Base-by-base conservation (phyloP, 2,888 invertebrate genomes). In the Cephonodes hylas region DNA sequence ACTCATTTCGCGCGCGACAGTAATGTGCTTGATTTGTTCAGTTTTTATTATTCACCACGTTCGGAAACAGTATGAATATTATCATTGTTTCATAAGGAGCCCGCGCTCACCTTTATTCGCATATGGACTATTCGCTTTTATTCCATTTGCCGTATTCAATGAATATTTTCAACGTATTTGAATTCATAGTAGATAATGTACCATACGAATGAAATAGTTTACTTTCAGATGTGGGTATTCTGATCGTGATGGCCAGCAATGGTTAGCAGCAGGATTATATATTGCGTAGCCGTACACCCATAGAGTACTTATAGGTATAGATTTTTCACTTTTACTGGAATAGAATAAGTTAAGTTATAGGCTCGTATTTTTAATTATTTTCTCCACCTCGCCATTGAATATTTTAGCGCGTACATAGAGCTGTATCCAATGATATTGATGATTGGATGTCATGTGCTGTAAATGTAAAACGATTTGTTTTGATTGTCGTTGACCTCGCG, bases 401-500 rank as follows among this genome's bases (percentile, higher is more conserved):
- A n/a, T n/a, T n/a, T n/a, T n/a, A n/a, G n/a, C n/a, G n/a, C n/a
- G n/a, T n/a, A n/a, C 10, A 13, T 45, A 3, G 23, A 23, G 0
- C 13, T 22, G 22, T 13, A 45, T 7, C 10, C 10, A 23, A n/a
- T n/a, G 45, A 8, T 18, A 18, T 15, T 27, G 18, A n/a, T 27
- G 15, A 8, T 18, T 67, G 57, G 63, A 59, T 58, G 31, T 44
- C 23, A 58, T 60, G 62, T 63, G 56, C 38, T 38, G 27, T 58
- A 56, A 59, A 62, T 63, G 42, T 18, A 68, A 70, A 72, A 70
- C 71, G 71, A 77, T 77, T 67, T 69, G 70, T 76, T 79, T 74
- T 76, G 71, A 67, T 68, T 68, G 68, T 72, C 66, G 71, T 71
- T 75, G 79, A 77, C 73, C 79, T 76, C 74, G 70, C 65, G 68